Base-by-base conservation (phyloP, 2,797 vertebrate genomes). In the Fistularia commersonii region DNA sequence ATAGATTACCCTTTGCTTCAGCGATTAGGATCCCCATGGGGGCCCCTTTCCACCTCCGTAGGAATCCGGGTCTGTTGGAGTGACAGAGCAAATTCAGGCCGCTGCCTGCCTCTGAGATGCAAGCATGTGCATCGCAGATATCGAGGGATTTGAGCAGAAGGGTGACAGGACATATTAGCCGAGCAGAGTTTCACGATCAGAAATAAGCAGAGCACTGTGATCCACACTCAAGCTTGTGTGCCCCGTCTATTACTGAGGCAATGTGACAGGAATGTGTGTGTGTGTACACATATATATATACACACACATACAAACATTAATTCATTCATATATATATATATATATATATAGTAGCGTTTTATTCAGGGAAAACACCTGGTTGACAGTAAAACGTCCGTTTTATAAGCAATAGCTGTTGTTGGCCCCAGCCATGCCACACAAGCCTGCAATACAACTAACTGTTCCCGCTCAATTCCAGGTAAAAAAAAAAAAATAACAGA, bases 1-100 rank as follows among this genome's bases (percentile, higher is more conserved):
- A 87, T 86, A 76, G 81, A 87, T 84, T 80, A 86, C 82, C 84
- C 80, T 81, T 80, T 81, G 80, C 83, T 82, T 77, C 82, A 72
- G 80, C 72, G 77, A 83, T 83, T 80, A 86, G 74, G 79, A 84
- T 82, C 78, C 80, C 77, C 58, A 31, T 78, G 80, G 83, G 71
- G 74, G 79, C 80, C 79, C 57, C 54, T 66, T 76, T 49, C 64
- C 77, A 72, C 68, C 71, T 74, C 75, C 66, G 64, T 69, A 64
- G 79, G 80, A 76, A 80, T 82, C 79, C 9, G 61, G 58, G 68
- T 55, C 74, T 13, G 44, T 53, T 36, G 49, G 59, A 74, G 71
- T 82, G 81, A 83, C 81, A 78, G 77, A 78, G 78, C 81, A 84
- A 81, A 76, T 87, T 81, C 67, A 80, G 50, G 61, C 66, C 42